These are phyloP conservation scores for Onychostruthus taczanowskii DNA, from an alignment of 2,113 vertebrate genomes.

Conservation along the genomic window DNA sequence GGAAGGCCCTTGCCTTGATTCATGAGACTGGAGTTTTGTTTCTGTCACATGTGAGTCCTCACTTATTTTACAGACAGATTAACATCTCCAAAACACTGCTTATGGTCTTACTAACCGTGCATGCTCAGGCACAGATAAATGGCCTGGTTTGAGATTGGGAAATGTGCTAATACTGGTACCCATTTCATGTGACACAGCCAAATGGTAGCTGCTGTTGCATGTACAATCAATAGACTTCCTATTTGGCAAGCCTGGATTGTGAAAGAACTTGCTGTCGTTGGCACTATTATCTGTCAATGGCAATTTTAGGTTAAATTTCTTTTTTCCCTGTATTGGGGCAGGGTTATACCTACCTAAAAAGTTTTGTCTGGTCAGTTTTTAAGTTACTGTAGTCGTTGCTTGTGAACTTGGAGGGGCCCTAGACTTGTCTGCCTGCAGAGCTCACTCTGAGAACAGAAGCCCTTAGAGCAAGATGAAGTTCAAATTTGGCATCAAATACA, in stretches of 20 bases:
- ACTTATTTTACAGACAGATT: background rate
- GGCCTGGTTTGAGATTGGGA: background rate
- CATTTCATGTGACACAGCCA: background rate
- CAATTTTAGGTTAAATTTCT: background rate
- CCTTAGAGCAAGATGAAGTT: background rate
- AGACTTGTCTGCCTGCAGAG: background rate
- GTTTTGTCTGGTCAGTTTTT: background rate
- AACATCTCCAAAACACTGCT: background rate
- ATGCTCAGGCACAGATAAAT: background rate
- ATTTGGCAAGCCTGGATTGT: background rate
- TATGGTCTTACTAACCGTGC: background rate
- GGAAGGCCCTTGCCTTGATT: background rate
- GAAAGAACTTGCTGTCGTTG: background rate
- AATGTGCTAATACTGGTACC: background rate
- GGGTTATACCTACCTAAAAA: background rate
- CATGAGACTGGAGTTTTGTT: background rate
- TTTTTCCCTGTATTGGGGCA: fast-evolving
- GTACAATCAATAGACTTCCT: background rate
- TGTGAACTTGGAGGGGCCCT: background rate
- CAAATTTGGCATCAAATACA: background rate
- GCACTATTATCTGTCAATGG: background rate
- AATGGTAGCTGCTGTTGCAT: background rate
- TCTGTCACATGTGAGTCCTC: background rate
- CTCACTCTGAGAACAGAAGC: background rate
- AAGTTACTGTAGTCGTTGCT: background rate